Conservation (phyloP, 1,140 invertebrate genomes). For the Polypedilum vanderplanki region DNA sequence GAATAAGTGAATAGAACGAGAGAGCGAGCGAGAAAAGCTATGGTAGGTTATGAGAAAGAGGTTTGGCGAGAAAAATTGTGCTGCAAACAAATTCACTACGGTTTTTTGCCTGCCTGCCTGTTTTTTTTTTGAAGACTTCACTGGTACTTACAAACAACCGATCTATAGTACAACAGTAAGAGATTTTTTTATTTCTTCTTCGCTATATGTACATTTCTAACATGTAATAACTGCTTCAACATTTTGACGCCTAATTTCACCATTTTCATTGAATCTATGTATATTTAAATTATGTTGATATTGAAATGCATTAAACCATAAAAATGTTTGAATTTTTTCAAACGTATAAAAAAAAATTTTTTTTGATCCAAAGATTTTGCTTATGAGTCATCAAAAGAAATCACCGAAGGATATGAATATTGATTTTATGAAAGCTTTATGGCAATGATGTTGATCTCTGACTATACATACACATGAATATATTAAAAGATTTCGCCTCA, state of each 20-base stretch:
- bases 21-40: background rate
- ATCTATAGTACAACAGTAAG: background rate
- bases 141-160: background rate
- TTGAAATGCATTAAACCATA: background rate
- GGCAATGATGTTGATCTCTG: background rate
- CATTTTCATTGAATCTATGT: background rate
- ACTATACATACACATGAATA: too few relatives aligned
- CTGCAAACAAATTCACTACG: slow-evolving; percentile 6
- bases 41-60: background rate
- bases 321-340: too few relatives aligned
- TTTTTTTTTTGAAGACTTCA: background rate
- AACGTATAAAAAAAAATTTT: too few relatives aligned
- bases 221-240: slow-evolving; percentile 1
- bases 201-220: background rate
- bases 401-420: slow-evolving; percentile 1
- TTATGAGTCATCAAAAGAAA: slow-evolving; percentile 8
- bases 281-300: background rate
- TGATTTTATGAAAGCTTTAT: slow-evolving; percentile 8
- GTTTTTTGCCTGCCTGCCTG: background rate
- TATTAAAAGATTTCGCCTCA: background rate
- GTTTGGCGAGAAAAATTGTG: slow-evolving; percentile 1
- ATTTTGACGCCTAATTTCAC: background rate
- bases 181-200: background rate
- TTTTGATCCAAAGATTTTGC: too few relatives aligned
- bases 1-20: background rate